phyloP scores from a whole-genome alignment of 1,140 invertebrate genomes.

The Brachionus rubens region DNA sequence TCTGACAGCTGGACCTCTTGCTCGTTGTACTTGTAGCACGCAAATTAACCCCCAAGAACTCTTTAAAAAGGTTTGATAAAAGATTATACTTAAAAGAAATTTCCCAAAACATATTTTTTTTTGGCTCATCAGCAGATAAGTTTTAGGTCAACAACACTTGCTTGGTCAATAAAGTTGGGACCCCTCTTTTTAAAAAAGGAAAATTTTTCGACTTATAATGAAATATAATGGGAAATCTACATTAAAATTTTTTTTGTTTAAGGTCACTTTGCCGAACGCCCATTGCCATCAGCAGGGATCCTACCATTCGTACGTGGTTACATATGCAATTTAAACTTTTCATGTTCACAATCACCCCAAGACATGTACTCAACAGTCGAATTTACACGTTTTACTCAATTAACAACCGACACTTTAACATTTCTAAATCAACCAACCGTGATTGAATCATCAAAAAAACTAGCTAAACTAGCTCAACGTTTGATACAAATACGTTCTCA shows the following conservation, averaged over 20 bases:
- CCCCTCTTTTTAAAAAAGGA: too few species aligned
- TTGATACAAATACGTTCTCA: neutral
- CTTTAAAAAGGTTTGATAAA: too few species aligned
- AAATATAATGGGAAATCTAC: too few species aligned
- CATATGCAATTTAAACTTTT: constrained; percentile 65
- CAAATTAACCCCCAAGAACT: too few species aligned
- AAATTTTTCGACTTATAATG: too few species aligned
- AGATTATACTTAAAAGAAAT: too few species aligned
- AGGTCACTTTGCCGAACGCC: constrained; percentile 67
- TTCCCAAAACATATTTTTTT: too few species aligned
- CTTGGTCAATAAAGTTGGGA: too few species aligned
- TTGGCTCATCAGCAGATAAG: too few species aligned
- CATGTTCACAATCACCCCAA: constrained; percentile 59
- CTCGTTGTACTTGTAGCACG: too few species aligned
- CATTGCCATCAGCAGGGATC: constrained; percentile 65
- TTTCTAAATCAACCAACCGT: constrained; percentile 11
- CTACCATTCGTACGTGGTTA: constrained; percentile 63
- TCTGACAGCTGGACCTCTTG: too few species aligned
- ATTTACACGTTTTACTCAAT: constrained; percentile 53
- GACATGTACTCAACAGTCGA: constrained; percentile 52
- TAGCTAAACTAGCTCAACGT: neutral
- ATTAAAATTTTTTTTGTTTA: constrained; percentile 49
- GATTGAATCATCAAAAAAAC: neutral
- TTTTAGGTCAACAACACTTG: too few species aligned
- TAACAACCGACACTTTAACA: constrained; percentile 42